Conservation (phyloP, 2,113 vertebrate species). For the Salvelinus fontinalis region DNA sequence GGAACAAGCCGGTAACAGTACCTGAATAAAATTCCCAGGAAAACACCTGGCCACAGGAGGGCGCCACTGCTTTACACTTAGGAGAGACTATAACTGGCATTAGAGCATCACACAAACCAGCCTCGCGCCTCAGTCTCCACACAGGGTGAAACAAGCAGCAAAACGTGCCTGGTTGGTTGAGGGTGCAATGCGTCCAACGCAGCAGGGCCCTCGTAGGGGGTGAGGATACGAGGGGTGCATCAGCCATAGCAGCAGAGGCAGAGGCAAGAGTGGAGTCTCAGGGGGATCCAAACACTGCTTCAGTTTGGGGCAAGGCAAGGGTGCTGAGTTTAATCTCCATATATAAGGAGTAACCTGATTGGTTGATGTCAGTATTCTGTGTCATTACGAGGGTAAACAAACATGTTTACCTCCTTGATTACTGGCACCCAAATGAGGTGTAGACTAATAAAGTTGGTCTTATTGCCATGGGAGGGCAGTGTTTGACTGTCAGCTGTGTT, state of each 20-base stretch:
- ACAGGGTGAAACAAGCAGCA: slow-evolving; percentile 67
- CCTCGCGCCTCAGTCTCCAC: slow-evolving; percentile 59
- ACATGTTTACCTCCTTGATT: background rate
- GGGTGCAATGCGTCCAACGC: slow-evolving; percentile 71
- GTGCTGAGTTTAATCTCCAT: background rate
- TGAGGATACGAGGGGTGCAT: slow-evolving; percentile 31
- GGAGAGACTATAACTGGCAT: slow-evolving; percentile 82
- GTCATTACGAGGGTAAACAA: no score
- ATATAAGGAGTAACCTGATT: no score
- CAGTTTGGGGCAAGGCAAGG: background rate
- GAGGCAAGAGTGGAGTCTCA: slow-evolving; percentile 39
- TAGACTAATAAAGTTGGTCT: background rate
- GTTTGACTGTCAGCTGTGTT: slow-evolving; percentile 34
- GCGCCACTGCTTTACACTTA: slow-evolving; percentile 81
- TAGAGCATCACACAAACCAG: slow-evolving; percentile 78
- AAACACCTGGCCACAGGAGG: slow-evolving; percentile 84
- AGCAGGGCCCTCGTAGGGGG: slow-evolving; percentile 52
- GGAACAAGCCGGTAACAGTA: slow-evolving; percentile 71
- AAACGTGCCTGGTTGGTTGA: slow-evolving; percentile 70
- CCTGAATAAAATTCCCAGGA: slow-evolving; percentile 84
- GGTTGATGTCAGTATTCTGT: no score
- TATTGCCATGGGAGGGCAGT: slow-evolving; percentile 17
- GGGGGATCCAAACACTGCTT: slow-evolving; percentile 51
- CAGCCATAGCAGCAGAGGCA: slow-evolving; percentile 48
- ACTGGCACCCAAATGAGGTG: slow-evolving; percentile 24